These are phyloP conservation scores for Lepidurus apus DNA, from an alignment of 1,140 invertebrate species.

Conservation along the genomic window DNA sequence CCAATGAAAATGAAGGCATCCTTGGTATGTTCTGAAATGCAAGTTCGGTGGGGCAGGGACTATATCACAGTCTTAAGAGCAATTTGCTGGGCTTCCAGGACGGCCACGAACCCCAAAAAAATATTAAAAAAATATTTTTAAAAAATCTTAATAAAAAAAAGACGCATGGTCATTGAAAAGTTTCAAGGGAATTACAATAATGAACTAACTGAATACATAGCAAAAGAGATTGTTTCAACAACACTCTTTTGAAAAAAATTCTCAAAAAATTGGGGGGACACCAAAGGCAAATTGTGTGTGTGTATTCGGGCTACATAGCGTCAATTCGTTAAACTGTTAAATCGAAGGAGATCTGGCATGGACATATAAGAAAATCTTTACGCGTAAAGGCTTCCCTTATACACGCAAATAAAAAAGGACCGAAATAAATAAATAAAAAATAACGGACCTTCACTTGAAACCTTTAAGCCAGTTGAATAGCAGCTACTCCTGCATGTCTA, in stretches of 20 bases:
- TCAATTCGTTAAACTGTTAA: background rate
- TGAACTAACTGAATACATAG: background rate
- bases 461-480: no score
- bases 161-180: background rate
- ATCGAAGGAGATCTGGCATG: background rate
- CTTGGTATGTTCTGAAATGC: background rate
- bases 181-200: background rate
- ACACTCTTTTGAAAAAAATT: background rate
- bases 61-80: background rate
- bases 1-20: background rate
- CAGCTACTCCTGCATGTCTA: no score
- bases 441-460: no score
- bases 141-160: no score
- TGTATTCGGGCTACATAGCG: background rate
- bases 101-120: no score
- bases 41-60: background rate
- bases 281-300: background rate
- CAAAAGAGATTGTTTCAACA: background rate
- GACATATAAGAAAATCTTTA: no score
- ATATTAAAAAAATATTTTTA: no score
- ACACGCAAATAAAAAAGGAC: no score
- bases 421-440: no score
- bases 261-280: background rate
- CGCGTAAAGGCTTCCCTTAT: no score
- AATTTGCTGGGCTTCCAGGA: background rate